Conservation (phyloP, 2,113 vertebrate species). For the Carlito syrichta region DNA sequence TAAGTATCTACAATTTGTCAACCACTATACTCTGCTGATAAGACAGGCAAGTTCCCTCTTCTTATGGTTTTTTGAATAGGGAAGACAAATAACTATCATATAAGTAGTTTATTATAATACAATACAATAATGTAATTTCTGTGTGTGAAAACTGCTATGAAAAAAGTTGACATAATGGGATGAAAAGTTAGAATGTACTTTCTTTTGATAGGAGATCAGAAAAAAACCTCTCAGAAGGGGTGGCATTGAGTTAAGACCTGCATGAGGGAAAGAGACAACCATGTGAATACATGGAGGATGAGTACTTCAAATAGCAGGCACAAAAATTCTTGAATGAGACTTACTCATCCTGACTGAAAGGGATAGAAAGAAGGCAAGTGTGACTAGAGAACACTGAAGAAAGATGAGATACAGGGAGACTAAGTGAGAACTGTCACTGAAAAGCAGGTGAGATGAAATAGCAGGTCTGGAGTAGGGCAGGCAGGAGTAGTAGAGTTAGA, state of each 20-base stretch:
- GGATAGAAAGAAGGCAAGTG: not conserved
- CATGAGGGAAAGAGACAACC: not conserved
- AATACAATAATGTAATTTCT: too few species aligned
- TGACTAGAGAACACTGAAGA: not conserved
- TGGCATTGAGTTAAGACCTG: not conserved
- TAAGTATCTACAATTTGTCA: not conserved
- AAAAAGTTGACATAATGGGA: not conserved
- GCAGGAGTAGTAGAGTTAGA: not conserved
- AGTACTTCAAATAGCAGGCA: not conserved
- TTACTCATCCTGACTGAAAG: not conserved
- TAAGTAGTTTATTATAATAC: too few species aligned
- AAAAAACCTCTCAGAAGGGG: not conserved
- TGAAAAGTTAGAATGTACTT: not conserved
- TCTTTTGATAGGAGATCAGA: not conserved
- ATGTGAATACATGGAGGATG: not conserved
- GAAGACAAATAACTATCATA: not conserved
- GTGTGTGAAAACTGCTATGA: not conserved
- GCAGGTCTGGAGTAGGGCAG: not conserved
- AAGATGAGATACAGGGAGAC: not conserved
- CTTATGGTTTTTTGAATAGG: not conserved
- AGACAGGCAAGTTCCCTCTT: not conserved
- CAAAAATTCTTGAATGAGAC: not conserved
- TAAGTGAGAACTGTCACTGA: accelerated
- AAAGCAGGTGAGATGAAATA: not conserved
- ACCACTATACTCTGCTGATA: not conserved